Evolutionary conservation across 2,888 invertebrate species (phyloP), one percentile per base, ranked within the genome.

Genomic region (Blera fallax): DNA sequence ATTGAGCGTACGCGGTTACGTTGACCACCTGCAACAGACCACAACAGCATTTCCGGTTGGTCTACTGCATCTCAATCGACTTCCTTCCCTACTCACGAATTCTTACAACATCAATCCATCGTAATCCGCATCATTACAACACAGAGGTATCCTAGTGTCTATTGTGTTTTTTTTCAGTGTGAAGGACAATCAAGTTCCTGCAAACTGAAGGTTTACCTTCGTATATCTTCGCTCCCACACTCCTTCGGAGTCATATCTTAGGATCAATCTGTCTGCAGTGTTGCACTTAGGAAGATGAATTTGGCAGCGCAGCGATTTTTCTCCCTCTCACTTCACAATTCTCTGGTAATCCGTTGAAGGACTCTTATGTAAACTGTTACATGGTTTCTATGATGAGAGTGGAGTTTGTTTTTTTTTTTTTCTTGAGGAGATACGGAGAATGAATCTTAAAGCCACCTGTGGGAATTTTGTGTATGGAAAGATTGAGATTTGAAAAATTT

Each of bases 251-350:
- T 65, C 84, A 76, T 84, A 84, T 84, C 84, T 80, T 45, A 58
- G 64, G 43, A 80, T 80, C 80, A 80, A 80, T 84, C 84, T 76
- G 64, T 70, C 74, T 80, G 70, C 79, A 79, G 72, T 67, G 76
- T 8, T 74, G 70, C 74, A 80, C 64, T 80, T 52, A 70, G 45
- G 58, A 65, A 65, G 80, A 84, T 80, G 64, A 64, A 74, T 79
- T 69, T 76, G 64, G 69, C 62, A 72, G 29, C 32, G 16, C 54
- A 56, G 50, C 56, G 58, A 69, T 67, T 54, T 32, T 37, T 45
- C 14, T 18, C 56, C 18, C 16, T 32, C 24, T 29, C 40, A 34
- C 32, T 67, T 52, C 8, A n/a, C n/a, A 50, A 37, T 24, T 72
- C 34, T 54, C 14, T 27, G 18, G 76, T 50, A 79, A 79, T 78